These are phyloP conservation scores for Drosophila kurseongensis DNA, from an alignment of 1,140 invertebrate genomes.

Conservation along the genomic window DNA sequence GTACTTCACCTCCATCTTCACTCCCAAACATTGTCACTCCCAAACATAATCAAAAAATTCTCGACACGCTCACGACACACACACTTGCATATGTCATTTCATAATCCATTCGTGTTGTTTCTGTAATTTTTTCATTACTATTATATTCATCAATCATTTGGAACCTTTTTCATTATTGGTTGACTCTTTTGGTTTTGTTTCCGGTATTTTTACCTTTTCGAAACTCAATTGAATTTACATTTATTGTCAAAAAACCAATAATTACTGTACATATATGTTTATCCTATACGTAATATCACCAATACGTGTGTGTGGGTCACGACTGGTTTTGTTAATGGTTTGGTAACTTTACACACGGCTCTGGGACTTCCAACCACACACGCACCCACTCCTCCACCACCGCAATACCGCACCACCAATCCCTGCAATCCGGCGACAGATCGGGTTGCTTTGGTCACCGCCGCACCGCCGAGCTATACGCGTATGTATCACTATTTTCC, in stretches of 20 bases:
- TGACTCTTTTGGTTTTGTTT: constrained; percentile 68
- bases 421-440: constrained; percentile 74
- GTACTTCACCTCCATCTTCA: constrained; percentile 5
- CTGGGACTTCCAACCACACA: constrained; percentile 51
- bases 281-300: constrained; percentile 41
- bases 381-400: constrained; percentile 36
- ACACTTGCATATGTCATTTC: constrained; percentile 57
- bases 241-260: constrained; percentile 59
- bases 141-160: constrained; percentile 75
- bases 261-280: constrained; percentile 67
- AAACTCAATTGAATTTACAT: constrained; percentile 78
- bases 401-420: constrained; percentile 30
- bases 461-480: constrained; percentile 86
- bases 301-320: constrained; percentile 59
- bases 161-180: constrained; percentile 58
- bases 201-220: constrained; percentile 69
- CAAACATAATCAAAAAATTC: constrained; percentile 67
- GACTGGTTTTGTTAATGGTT: constrained; percentile 70
- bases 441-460: constrained; percentile 85
- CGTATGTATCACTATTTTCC: constrained; percentile 86
- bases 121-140: constrained; percentile 51
- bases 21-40: constrained; percentile 43
- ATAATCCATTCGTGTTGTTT: constrained; percentile 64
- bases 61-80: constrained; percentile 59
- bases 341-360: constrained; percentile 60